A percentile compares a stretch with the other conserved stretches of the same genome.
Evolutionary conservation across 2,113 vertebrate genomes (phyloP).

Genomic region (Nothobranchius furzeri): DNA sequence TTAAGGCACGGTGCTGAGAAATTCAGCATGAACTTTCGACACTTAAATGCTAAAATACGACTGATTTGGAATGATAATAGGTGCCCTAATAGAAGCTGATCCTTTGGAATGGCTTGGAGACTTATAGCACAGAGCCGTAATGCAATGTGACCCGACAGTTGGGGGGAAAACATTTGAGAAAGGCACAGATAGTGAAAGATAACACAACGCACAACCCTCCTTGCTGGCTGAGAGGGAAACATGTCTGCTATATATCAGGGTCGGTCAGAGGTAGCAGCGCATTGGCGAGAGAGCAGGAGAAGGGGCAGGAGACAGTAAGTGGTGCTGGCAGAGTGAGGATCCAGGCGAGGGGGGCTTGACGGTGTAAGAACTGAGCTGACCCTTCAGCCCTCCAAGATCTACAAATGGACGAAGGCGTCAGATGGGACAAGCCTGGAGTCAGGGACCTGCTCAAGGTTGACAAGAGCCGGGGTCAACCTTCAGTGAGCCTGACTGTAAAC

Average conservation of each 20-base stretch:
- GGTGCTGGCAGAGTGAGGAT: conserved; percentile 75
- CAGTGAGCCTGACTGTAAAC: conserved; percentile 66
- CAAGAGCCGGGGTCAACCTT: conserved; percentile 72
- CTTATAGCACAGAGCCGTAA: conserved; percentile 70
- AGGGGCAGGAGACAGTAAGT: conserved; percentile 66
- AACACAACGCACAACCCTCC: conserved; percentile 69
- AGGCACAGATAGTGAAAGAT: conserved; percentile 70
- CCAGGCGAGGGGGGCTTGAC: conserved; percentile 62
- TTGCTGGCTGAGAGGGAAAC: conserved; percentile 71
- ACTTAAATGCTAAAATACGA: conserved; percentile 83
- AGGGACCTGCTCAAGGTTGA: conserved; percentile 78
- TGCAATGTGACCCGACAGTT: conserved; percentile 81
- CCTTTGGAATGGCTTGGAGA: conserved; percentile 76
- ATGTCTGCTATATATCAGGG: conserved; percentile 66
- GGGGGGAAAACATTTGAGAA: conserved; percentile 48
- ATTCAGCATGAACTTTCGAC: conserved; percentile 78
- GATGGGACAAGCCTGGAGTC: conserved; percentile 71
- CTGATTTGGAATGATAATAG: conserved; percentile 83
- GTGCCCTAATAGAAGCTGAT: conserved; percentile 80
- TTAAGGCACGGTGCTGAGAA: conserved; percentile 71
- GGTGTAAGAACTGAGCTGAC: conserved; percentile 70
- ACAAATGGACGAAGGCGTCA: conserved; percentile 69
- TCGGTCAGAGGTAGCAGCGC: conserved; percentile 64
- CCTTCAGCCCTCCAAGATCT: conserved; percentile 67
- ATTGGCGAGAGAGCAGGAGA: conserved; percentile 60